These are phyloP conservation scores for Ailuropoda melanoleuca DNA, from an alignment of 2,113 vertebrate genomes.

Conservation along the genomic window DNA sequence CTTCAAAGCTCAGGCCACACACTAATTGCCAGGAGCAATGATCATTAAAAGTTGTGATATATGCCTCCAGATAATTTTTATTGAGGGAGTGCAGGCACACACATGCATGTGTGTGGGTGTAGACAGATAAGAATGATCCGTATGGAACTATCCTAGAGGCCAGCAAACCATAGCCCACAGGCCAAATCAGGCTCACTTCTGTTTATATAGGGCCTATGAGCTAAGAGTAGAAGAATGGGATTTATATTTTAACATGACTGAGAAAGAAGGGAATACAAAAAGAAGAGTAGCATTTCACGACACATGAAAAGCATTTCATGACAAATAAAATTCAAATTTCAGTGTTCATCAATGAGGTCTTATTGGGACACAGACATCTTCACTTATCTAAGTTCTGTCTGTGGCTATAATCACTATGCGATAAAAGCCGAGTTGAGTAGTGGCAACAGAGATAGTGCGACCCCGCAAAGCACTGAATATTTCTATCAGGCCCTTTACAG, in stretches of 20 bases:
- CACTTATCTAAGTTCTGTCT: not conserved
- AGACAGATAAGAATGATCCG: not conserved
- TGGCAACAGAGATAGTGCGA: not conserved
- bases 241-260: not conserved
- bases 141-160: not conserved
- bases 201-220: not conserved
- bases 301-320: not conserved
- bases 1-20: not conserved
- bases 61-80: not conserved
- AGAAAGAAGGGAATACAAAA: not conserved
- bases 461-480: not conserved
- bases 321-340: not conserved
- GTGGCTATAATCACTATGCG: not conserved
- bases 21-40: not conserved
- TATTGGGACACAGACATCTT: not conserved
- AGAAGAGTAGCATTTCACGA: not conserved
- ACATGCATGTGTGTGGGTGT: not conserved
- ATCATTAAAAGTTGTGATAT: not conserved
- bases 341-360: not conserved
- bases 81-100: not conserved
- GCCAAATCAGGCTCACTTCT: not conserved
- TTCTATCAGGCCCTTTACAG: not conserved
- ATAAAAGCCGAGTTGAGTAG: not conserved
- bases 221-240: not conserved
- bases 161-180: not conserved